Evolutionary conservation across 2,113 vertebrate genomes (phyloP), one percentile per base, ranked within the genome.

Genomic region (Notothenia coriiceps): DNA sequence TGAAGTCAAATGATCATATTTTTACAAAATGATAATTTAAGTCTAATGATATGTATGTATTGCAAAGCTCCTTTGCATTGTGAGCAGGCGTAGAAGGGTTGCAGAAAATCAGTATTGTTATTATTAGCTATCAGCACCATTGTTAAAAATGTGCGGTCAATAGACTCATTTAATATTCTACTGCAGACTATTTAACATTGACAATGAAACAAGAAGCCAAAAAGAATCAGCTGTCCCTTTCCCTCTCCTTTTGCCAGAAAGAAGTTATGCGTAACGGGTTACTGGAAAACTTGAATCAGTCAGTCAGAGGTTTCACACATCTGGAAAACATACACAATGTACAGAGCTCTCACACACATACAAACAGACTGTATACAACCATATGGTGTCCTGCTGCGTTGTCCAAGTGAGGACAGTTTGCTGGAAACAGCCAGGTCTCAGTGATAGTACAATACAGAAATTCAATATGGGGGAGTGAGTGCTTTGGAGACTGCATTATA

Each of bases 281-380:
- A 83, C 74, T 70, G 67, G 65, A 80, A 91, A 70, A 79, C 9
- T 51, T 66, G 59, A 74, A 33, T 55, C 51, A 61, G 57, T 73
- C 69, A 77, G 69, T 67, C 61, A 79, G 55, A 63, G 66, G 57
- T 62, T 52, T 55, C 56, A 71, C 70, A 89, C 89, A 91, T 90
- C 91, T 92, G 89, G 86, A 89, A 90, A 89, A 82, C 77, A 88
- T 77, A 83, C 63, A 60, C 44, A 40, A 77, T 46, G 18, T 51
- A 12, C 14, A 55, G 33, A 55, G 25, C 17, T n/a, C 50, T 52
- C 65, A 70, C 64, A 72, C 52, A 80, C 14, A 56, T 10, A 56
- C 44, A 35, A 5, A 60, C 46, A 82, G 35, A 65, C 29, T 29
- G 1, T 69, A 86, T 79, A 81, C 79, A 84, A 77, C 78, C 44